Base-by-base conservation (phyloP, 2,797 vertebrate genomes). In the Buceros bicornis region DNA sequence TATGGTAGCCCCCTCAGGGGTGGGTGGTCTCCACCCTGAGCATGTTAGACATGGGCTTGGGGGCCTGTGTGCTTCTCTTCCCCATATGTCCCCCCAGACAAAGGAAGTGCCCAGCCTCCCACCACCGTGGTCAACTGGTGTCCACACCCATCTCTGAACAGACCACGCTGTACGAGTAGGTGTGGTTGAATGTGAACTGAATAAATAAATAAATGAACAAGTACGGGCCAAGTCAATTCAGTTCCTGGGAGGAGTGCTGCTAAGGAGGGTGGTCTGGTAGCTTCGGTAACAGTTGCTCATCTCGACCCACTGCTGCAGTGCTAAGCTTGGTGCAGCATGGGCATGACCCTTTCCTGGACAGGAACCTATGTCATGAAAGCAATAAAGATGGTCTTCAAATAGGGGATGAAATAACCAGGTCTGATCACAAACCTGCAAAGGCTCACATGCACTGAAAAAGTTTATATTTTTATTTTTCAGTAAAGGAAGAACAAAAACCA, bases 401-500 rank as follows among this genome's bases (percentile, higher is more conserved):
- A 19, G 17, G 91, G 94, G 37, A 35, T 43, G 73, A 84, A 58
- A 45, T 2, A 13, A 40, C 65, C 37, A 15, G 43, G 24, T 80
- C 45, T 76, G 22, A 37, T 61, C n/a, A 22, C 56, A 81, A 54
- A 87, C 35, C 7, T 87, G 54, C 28, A 15, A 43, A 95, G n/a
- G 48, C 42, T 79, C 33, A 24, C 4, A 3, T 20, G 16, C 10
- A 26, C 71, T 97, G 69, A 98, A 91, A 69, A 94, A 42, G 65
- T 82, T 95, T 83, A 35, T 95, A 24, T 95, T 96, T 96, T 87
- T 95, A 73, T 97, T 94, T 97, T 96, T 54, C 98, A 99, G 99
- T 96, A 98, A 98, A 97, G 98, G 98, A 93, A 98, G 98, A 97
- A 98, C 98, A 93, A 99, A 99, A 98, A 99, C 98, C 11, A 98